Conservation (phyloP, 2,888 invertebrate genomes). For the Ypsolopha sequella region DNA sequence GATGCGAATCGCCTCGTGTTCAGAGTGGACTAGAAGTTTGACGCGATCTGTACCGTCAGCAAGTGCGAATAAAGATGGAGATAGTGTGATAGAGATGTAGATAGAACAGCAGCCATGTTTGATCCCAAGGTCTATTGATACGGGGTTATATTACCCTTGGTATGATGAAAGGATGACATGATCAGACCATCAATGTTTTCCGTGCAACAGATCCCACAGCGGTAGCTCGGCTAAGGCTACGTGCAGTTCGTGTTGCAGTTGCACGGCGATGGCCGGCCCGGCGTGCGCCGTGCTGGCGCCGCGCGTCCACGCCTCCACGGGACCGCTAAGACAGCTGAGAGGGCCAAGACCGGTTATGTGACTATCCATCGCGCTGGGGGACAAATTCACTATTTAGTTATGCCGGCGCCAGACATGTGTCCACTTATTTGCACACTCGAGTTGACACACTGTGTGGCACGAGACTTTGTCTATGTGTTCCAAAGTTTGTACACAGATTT, state of each 20-base stretch:
- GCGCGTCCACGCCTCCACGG: slow-evolving; percentile 24
- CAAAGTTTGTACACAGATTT: no score
- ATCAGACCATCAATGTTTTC: slow-evolving; percentile 18
- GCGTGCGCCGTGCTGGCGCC: slow-evolving; percentile 27
- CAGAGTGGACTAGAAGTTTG: no score
- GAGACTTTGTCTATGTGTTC: no score
- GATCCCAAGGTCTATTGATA: not conserved
- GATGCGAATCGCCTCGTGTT: no score
- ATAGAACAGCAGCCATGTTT: no score
- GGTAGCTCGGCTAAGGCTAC: slow-evolving; percentile 43
- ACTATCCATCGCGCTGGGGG: slow-evolving; percentile 45
- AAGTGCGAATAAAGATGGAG: no score
- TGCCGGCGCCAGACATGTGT: no score
- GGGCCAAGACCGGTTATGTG: slow-evolving; percentile 59
- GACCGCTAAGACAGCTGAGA: slow-evolving; percentile 36
- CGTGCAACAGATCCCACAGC: slow-evolving; percentile 44
- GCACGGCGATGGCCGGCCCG: slow-evolving; percentile 24
- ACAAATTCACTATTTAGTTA: not conserved
- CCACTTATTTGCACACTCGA: no score
- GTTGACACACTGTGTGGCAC: no score
- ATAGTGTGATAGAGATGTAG: no score
- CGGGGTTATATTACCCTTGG: not conserved
- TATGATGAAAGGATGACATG: no score
- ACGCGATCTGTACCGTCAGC: no score
- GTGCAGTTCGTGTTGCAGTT: slow-evolving; percentile 40